Base-by-base conservation (phyloP, 2,888 invertebrate species). In the Cephalotes varians region DNA sequence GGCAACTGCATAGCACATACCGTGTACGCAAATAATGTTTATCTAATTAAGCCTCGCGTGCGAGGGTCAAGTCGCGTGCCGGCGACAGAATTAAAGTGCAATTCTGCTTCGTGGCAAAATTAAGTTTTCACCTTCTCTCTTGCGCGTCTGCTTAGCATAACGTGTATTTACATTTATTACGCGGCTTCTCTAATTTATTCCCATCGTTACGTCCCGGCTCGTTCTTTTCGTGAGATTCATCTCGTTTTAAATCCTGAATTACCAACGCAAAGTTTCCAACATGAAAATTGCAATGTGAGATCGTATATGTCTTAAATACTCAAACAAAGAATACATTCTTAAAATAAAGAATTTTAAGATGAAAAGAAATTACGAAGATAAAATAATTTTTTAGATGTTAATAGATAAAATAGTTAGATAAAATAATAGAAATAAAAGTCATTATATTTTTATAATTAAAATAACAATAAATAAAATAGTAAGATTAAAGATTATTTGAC, bases 71-170 rank as follows among this genome's bases (percentile, higher is more conserved):
- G 67, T 54, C 76, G 67, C 67, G 51, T 76, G 65, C 37, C 28
- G 10, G 12, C 44, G 62, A 74, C 44, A 18, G 51, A 67, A 37
- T 67, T 76, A 37, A 31, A 76, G 28, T 54, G 51, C 67, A 67
- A 76, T 76, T 76, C 28, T 40, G 37, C 31, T 76, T 65, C 67
- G 25, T 51, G 67, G n/a, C 15, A 25, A 67, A 76, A 76, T 76
- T 51, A 76, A 76, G 67, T 76, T 76, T 12, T 76, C 76, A 76
- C 51, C n/a, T 74, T 54, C 67, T 76, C 51, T 65, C 37, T 28
- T 21, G 37, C 37, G n/a, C 37, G 7, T 40, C 58, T 72, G 58
- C 58, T 72, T 58, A 72, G 58, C 72, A 72, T 72, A 56, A 72
- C 15, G 25, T 28, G 58, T 72, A 72, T 72, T 72, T 72, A 72